These are phyloP conservation scores for Plagodis dolabraria DNA, from an alignment of 2,888 invertebrate genomes.

Conservation along the genomic window DNA sequence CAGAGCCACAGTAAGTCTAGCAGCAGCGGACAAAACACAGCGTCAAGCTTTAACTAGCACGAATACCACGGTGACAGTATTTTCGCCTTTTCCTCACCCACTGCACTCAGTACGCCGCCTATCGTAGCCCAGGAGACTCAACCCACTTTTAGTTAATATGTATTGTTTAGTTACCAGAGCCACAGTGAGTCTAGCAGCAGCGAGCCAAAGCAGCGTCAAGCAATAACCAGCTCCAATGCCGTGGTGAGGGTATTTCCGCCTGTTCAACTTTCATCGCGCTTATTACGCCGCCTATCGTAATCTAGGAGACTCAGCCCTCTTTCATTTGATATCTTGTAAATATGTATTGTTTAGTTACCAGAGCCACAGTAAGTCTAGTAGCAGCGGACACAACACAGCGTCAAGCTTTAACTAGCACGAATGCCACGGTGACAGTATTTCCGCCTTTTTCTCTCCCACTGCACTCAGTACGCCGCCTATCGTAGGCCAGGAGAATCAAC, in stretches of 20 bases:
- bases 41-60: conserved; percentile 20
- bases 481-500: no score
- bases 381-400: no score
- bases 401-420: no score
- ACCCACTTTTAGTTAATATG: conserved; percentile 56
- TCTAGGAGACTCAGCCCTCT: conserved; percentile 92
- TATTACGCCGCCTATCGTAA: conserved; percentile 93
- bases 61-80: conserved; percentile 87
- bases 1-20: conserved; percentile 95
- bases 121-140: conserved; percentile 95
- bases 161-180: no score
- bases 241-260: conserved; percentile 92
- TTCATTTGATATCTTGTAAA: no score
- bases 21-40: conserved; percentile 88
- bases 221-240: conserved; percentile 17
- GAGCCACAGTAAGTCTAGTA: no score
- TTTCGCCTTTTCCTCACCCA: conserved; percentile 92
- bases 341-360: no score
- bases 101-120: conserved; percentile 93
- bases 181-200: conserved; percentile 94
- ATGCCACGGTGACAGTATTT: no score
- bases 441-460: no score
- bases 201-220: conserved; percentile 80
- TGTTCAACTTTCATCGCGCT: conserved; percentile 93
- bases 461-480: no score